These are phyloP conservation scores for Odocoileus hemionus DNA, from an alignment of 2,113 vertebrate genomes.

Conservation along the genomic window DNA sequence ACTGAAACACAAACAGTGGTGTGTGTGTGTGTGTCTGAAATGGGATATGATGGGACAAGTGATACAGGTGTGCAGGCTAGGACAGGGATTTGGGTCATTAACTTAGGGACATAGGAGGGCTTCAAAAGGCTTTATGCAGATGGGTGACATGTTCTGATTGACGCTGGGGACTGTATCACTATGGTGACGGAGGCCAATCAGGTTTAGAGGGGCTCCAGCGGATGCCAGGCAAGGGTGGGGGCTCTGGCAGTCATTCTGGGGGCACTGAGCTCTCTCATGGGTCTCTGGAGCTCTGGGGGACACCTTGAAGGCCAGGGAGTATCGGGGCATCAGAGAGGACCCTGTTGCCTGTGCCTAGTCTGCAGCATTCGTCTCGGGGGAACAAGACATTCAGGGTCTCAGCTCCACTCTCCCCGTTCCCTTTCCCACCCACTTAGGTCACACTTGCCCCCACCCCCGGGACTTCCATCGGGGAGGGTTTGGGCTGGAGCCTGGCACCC, in stretches of 20 bases:
- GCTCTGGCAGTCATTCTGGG: neutral
- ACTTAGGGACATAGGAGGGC: neutral
- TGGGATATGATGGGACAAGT: neutral
- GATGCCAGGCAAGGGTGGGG: neutral
- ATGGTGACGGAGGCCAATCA: neutral
- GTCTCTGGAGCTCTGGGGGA: neutral
- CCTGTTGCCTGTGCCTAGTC: neutral
- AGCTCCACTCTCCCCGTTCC: neutral
- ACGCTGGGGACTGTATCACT: no score
- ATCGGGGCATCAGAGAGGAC: neutral
- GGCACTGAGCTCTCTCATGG: neutral
- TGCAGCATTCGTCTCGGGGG: neutral
- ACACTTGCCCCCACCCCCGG: accelerated
- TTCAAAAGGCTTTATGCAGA: neutral
- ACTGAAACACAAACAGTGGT: neutral
- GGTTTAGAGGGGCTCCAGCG: neutral
- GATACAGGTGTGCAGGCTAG: neutral
- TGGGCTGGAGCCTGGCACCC: neutral
- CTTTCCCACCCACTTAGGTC: neutral
- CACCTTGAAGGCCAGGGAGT: no score
- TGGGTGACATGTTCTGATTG: neutral
- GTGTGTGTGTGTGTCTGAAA: neutral
- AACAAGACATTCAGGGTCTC: neutral
- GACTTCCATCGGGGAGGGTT: neutral
- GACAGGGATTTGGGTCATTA: neutral